These are phyloP conservation scores for Patella caerulea DNA, from an alignment of 2,888 invertebrate species.

Conservation along the genomic window DNA sequence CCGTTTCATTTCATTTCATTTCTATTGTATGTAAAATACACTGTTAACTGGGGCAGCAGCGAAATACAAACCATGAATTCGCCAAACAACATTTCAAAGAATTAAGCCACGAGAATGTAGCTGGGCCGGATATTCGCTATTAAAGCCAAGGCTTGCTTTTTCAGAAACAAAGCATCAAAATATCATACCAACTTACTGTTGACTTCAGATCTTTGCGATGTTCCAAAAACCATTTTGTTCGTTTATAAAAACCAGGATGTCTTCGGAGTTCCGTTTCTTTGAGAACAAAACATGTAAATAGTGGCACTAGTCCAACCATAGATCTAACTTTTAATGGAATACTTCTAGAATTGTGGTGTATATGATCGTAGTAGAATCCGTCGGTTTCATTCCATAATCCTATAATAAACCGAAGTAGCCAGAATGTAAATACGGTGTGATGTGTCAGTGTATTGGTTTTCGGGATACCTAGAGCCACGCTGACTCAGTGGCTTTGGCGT, in stretches of 20 bases:
- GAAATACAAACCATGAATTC: no score
- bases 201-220: conserved; percentile 59
- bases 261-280: conserved; percentile 53
- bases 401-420: conserved; percentile 24
- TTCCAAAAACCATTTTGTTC: conserved; percentile 66
- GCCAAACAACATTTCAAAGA: no score
- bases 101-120: no score
- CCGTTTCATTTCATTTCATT: no score
- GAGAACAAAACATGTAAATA: conserved; percentile 65
- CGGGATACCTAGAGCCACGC: no score
- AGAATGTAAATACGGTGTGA: background rate
- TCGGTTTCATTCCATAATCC: conserved; percentile 70
- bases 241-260: conserved; percentile 63
- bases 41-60: no score
- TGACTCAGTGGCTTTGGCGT: no score
- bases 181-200: no score
- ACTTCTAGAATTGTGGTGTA: conserved; percentile 48
- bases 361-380: conserved; percentile 70
- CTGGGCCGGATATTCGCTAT: no score
- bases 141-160: no score
- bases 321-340: conserved; percentile 62
- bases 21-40: no score
- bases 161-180: no score
- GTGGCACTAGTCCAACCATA: conserved; percentile 66
- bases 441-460: background rate